Base-by-base conservation (phyloP, 2,888 invertebrate genomes). In the Tetragonula carbonaria region DNA sequence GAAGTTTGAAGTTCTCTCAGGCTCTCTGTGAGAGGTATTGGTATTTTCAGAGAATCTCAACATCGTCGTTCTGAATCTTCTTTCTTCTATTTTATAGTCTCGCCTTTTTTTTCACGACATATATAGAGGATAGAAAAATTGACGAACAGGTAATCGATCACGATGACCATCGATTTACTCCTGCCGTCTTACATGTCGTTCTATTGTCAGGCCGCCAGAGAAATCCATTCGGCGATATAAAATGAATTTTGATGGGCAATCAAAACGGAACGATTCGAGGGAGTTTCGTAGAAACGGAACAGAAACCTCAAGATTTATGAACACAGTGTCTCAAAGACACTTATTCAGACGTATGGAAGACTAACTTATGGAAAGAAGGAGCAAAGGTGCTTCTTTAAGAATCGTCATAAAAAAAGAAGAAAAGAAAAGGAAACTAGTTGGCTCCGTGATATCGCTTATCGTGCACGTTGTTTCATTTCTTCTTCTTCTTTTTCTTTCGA, bases 201-300 rank as follows among this genome's bases (percentile, higher is more conserved):
- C 70, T 82, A 76, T 82, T 76, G 72, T 51, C 33, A 11, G 38
- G 51, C 14, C 33, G 38, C 38, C 62, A 33, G 67, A n/a, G 70
- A 65, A 59, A 76, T 23, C 45, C 63, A 38, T 51, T 75, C 59
- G 74, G 59, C 57, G 80, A 33, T 53, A 71, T 59, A 66, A 71
- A 82, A 76, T 77, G 72, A 68, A 82, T 82, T 83, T 73, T 76
- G 68, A 82, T 83, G 73, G 72, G 84, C 74, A 82, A 77, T 84
- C 75, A 78, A 28, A 71, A 77, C 65, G 73, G 28, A 74, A 81
- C 82, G 77, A 65, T 76, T 73, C 53, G 57, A 68, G 82, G 45
- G 65, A 2, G 66, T 72, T 72, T 62, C 55, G 70, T 50, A 72
- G n/a, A 33, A 51, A 68, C 50, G 28, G 28, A 28, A 28, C 28